Percentiles rank a stretch among this genome's conserved stretches.
Conservation (phyloP, 1,140 invertebrate genomes). For the Idris sp. region DNA sequence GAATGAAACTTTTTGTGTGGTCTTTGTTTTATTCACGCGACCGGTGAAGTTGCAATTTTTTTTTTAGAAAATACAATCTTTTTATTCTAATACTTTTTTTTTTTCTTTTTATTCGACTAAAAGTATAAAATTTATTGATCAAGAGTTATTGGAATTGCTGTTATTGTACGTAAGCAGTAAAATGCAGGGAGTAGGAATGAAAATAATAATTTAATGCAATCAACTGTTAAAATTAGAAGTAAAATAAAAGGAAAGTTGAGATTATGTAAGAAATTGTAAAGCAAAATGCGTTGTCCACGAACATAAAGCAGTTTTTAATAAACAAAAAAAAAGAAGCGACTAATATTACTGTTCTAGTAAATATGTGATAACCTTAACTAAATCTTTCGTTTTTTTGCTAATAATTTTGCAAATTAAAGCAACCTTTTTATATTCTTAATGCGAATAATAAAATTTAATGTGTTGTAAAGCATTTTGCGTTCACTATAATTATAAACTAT, state of each 20-base stretch:
- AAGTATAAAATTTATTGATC: no score
- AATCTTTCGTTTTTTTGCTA: constrained; percentile 28
- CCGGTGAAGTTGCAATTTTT: no score
- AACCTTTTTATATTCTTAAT: constrained; percentile 19
- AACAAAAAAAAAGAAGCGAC: constrained; percentile 22
- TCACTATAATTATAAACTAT: constrained; percentile 1
- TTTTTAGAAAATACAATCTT: no score
- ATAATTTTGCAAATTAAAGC: constrained; percentile 42
- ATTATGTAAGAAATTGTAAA: constrained; percentile 23
- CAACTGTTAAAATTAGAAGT: constrained; percentile 12
- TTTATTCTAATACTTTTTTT: no score
- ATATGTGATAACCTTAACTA: constrained; percentile 51
- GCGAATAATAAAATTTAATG: constrained; percentile 16
- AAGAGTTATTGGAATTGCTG: no score
- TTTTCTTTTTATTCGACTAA: no score
- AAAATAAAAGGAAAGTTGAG: constrained; percentile 7
- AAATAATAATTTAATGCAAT: constrained; percentile 18
- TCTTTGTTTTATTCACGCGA: no score
- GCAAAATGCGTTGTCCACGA: constrained; percentile 18
- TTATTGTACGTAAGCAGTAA: no score
- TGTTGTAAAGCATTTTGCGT: constrained; percentile 20
- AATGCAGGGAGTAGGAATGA: no score
- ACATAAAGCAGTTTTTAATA: no score
- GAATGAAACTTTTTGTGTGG: no score
- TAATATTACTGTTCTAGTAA: constrained; percentile 17